Evolutionary conservation across 2,113 vertebrate genomes (phyloP), one percentile per base, ranked within the genome.

Genomic region (Macquaria ambigua): DNA sequence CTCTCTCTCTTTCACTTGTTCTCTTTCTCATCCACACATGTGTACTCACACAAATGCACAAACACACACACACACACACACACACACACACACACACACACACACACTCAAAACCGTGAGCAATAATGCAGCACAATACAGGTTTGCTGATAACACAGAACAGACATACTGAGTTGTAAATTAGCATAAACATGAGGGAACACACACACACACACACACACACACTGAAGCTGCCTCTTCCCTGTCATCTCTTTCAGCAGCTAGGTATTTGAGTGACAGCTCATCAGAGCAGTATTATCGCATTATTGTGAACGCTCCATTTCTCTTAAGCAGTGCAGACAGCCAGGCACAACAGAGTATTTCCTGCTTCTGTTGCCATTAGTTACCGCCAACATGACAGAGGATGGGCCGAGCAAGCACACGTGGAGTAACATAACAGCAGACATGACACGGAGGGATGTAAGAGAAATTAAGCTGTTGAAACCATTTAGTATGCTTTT

Each of bases 221-320:
- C 53, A 63, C 6, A 25, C n/a, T 74, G 25, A 68, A 48, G 41
- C 55, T 39, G 41, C 80, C 23, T 68, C 76, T 15, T 74, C 43
- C 5, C 50, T 10, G 53, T 87, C 71, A 41, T 76, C 58, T 10
- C 4, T 53, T 70, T 61, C 71, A 52, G 72, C 48, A 34, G 81
- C 15, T 31, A 43, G 46, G 16, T 3, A 20, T 75, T 77, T 85
- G 86, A 90, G 34, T 81, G 88, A 74, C 86, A 85, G 79, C 79
- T 88, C 81, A 86, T 92, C 88, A 90, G 46, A 62, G 84, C 39
- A 7, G 68, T 21, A 73, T 90, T 87, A 89, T 83, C 23, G 28
- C 41, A 59, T 82, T 76, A 87, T 68, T 74, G 56, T 21, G 20
- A 86, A 77, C 1, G 53, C 72, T 48, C 28, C 64, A 48, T 79